Percentiles rank a stretch among this genome's conserved stretches.
These are phyloP conservation scores for Rotaria macrura DNA, from an alignment of 2,888 invertebrate genomes.

Conservation along the genomic window DNA sequence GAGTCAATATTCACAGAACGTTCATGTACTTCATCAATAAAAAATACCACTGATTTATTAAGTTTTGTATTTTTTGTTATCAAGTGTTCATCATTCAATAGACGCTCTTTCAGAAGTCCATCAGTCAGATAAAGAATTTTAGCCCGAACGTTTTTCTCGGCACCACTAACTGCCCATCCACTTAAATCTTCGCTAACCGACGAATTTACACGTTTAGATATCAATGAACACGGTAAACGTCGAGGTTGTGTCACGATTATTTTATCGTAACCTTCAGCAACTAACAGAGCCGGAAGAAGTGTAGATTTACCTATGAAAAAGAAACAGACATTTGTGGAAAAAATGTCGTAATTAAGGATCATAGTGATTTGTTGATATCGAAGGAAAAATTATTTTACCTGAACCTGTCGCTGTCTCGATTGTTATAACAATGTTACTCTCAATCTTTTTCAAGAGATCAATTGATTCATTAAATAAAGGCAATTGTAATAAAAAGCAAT, in stretches of 20 bases:
- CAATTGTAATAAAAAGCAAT: background rate
- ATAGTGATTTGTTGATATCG: no score
- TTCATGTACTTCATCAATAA: slow-evolving; percentile 8
- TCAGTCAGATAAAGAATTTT: background rate
- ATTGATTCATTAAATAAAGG: background rate
- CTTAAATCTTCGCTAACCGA: background rate
- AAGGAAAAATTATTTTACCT: background rate
- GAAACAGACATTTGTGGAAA: background rate
- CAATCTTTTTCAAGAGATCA: background rate
- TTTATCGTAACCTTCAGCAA: background rate
- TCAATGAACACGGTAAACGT: background rate
- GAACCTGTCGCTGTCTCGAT: background rate
- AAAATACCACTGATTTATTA: background rate
- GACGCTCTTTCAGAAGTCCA: background rate
- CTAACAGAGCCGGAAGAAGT: background rate
- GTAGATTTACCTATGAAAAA: background rate
- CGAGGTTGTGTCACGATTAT: background rate
- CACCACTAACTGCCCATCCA: background rate
- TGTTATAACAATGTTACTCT: background rate
- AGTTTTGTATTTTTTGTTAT: background rate
- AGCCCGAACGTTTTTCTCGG: background rate
- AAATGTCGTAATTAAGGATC: no score
- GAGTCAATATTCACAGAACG: background rate
- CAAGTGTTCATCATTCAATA: background rate
- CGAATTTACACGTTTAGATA: background rate